Conservation (phyloP, 2,113 vertebrate species). For the Apteryx mantelli region DNA sequence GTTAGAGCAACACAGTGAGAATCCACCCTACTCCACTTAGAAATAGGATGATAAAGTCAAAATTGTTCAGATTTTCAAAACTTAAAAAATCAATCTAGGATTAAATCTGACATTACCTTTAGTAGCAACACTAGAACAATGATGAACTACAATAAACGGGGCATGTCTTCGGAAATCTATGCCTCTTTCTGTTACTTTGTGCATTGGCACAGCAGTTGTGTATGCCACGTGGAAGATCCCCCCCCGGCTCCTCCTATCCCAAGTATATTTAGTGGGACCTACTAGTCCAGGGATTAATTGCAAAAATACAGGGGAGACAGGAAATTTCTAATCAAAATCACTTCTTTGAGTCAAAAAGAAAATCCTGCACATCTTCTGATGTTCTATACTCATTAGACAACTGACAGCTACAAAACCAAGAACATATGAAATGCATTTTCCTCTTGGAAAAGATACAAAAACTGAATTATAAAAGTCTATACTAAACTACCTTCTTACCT, state of each 20-base stretch:
- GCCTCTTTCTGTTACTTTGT: background rate
- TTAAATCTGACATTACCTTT: background rate
- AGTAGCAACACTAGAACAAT: background rate
- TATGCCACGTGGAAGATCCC: fast-evolving
- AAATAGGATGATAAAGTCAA: background rate
- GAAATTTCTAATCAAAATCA: background rate
- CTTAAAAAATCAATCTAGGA: background rate
- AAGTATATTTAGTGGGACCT: background rate
- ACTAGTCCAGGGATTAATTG: background rate
- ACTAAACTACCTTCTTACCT: no score
- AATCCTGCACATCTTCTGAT: background rate
- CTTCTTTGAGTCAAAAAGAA: background rate
- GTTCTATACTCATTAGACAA: background rate
- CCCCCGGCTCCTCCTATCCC: background rate
- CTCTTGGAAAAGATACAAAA: no score
- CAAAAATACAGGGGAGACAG: background rate
- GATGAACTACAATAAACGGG: background rate
- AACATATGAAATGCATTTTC: no score
- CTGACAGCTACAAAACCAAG: background rate
- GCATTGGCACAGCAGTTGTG: background rate
- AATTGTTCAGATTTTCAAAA: background rate
- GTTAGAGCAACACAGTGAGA: background rate
- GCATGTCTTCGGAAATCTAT: background rate
- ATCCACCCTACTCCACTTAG: background rate
- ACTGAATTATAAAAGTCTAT: no score